phyloP scores from a whole-genome alignment of 2,113 vertebrate species.

The Antennarius striatus region DNA sequence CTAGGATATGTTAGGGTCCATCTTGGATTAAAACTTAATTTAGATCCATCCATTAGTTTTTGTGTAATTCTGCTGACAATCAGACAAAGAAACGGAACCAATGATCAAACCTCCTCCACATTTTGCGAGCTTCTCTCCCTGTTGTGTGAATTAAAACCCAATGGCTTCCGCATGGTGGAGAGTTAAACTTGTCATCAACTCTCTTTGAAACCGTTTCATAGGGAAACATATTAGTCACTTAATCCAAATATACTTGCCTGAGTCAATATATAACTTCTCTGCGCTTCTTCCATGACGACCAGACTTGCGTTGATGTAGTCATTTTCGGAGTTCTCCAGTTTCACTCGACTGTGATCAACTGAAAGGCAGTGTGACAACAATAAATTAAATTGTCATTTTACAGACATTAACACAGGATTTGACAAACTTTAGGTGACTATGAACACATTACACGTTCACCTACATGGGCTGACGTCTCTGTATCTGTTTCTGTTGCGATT shows the following conservation, averaged over 20 bases:
- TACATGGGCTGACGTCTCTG: constrained; percentile 98
- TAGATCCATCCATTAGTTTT: too few relatives aligned
- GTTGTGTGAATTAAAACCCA: too few relatives aligned
- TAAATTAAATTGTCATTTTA: constrained; percentile 2
- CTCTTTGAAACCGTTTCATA: not conserved
- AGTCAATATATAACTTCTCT: constrained; percentile 93
- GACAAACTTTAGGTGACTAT: not conserved
- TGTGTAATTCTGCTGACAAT: too few relatives aligned
- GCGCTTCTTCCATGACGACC: constrained; percentile 90
- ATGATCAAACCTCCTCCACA: too few relatives aligned
- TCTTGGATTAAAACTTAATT: too few relatives aligned
- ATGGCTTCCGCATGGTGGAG: too few relatives aligned
- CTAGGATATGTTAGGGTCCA: too few relatives aligned
- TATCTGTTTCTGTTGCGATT: constrained; percentile 98
- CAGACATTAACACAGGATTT: not conserved
- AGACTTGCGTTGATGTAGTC: constrained; percentile 98
- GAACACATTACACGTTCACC: constrained; percentile 68
- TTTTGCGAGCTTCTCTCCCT: too few relatives aligned
- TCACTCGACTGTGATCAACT: constrained; percentile 98
- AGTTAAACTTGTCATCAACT: too few relatives aligned
- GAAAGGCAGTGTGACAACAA: not conserved
- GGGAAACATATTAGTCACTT: not conserved
- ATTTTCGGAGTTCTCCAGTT: constrained; percentile 89
- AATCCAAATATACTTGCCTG: constrained; percentile 80
- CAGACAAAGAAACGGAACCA: too few relatives aligned